These are phyloP conservation scores for Sebastiscus albofasciatus DNA, from an alignment of 2,797 vertebrate species.

Conservation along the genomic window DNA sequence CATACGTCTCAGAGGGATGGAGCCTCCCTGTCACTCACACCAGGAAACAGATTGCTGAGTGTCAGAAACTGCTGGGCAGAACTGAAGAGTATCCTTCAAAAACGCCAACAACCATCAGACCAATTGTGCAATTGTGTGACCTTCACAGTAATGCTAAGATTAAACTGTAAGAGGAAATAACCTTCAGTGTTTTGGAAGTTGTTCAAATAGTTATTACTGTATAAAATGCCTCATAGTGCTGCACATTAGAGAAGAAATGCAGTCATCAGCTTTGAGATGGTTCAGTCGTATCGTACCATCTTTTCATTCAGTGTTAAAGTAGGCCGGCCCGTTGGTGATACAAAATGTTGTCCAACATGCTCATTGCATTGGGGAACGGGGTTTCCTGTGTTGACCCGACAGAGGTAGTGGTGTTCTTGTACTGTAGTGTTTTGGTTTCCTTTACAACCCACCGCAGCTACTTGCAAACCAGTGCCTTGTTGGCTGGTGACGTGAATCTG, in stretches of 20 bases:
- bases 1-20: constrained; percentile 94
- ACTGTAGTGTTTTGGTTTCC: constrained; percentile 58
- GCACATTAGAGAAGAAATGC: not conserved
- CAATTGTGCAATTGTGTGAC: not conserved
- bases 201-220: not conserved
- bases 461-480: constrained; percentile 93
- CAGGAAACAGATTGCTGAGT: constrained; percentile 92
- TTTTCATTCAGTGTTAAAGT: not conserved
- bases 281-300: too few species aligned
- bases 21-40: constrained; percentile 93
- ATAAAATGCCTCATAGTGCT: not conserved
- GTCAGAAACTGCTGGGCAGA: constrained; percentile 92
- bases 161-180: not conserved
- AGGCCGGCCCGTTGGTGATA: not conserved
- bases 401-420: not conserved
- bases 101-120: not conserved
- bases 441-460: constrained; percentile 88
- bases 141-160: not conserved
- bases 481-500: constrained; percentile 91
- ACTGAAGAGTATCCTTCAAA: constrained; percentile 93
- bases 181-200: not conserved
- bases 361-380: not conserved
- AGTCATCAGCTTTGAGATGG: not conserved
- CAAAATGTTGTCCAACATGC: too few species aligned
- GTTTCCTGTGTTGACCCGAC: not conserved